phyloP scores from a whole-genome alignment of 2,797 vertebrate species.

The Sciurus vulgaris region DNA sequence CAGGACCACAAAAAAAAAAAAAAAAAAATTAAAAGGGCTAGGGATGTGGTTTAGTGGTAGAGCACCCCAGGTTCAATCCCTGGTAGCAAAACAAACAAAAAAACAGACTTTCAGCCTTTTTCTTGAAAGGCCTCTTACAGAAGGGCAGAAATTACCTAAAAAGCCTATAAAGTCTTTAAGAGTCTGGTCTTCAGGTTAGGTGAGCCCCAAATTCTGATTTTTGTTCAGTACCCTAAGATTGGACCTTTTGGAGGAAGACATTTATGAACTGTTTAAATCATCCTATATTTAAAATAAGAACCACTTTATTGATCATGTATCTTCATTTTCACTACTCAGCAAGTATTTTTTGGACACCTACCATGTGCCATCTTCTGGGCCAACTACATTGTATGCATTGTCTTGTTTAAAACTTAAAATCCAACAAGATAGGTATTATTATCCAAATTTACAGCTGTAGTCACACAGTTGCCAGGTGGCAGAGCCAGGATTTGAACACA shows the following conservation, averaged over 20 bases:
- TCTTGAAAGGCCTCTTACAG: not conserved
- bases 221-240: not conserved
- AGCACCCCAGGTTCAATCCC: too few relatives aligned
- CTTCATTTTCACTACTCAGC: conserved; percentile 31
- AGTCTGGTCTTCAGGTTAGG: not conserved
- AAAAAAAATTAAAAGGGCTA: too few relatives aligned
- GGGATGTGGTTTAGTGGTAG: too few relatives aligned
- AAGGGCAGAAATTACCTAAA: not conserved
- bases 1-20: too few relatives aligned
- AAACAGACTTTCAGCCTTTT: not conserved
- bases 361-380: not conserved
- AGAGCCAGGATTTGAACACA: not conserved
- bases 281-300: not conserved
- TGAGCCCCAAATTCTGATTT: not conserved
- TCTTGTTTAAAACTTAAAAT: not conserved
- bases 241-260: not conserved
- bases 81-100: too few relatives aligned
- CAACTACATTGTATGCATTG: not conserved
- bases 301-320: not conserved
- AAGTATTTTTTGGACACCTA: not conserved
- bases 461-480: not conserved
- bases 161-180: not conserved
- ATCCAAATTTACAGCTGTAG: not conserved
- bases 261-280: not conserved
- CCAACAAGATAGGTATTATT: not conserved